These are phyloP conservation scores for Cheilosia variabilis DNA, from an alignment of 2,888 invertebrate species.

Conservation along the genomic window DNA sequence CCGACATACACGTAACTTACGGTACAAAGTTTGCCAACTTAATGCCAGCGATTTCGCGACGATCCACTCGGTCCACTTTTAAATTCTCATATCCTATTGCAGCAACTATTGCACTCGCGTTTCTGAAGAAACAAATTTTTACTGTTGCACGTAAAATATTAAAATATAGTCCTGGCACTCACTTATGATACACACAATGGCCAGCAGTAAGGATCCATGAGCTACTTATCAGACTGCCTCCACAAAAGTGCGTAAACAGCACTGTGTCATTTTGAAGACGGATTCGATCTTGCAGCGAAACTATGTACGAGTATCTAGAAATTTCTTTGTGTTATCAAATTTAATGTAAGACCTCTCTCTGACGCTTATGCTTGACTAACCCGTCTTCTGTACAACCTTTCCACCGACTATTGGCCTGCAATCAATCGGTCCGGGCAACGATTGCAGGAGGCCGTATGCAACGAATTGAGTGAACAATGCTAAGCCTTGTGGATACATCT, in stretches of 20 bases:
- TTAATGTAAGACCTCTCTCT: not conserved
- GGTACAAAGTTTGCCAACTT: constrained; percentile 80
- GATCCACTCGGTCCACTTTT: constrained; percentile 74
- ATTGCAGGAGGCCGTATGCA: constrained; percentile 30
- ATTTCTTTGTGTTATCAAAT: constrained; percentile 62
- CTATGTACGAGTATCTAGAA: constrained; percentile 81
- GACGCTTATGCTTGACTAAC: constrained; percentile 30
- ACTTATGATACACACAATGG: constrained; percentile 82
- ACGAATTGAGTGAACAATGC: constrained; percentile 45
- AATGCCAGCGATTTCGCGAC: constrained; percentile 77
- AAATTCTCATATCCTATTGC: constrained; percentile 80
- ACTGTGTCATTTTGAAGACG: constrained; percentile 12
- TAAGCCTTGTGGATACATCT: constrained; percentile 57
- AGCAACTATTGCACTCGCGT: constrained; percentile 77
- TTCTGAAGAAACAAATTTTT: constrained; percentile 76
- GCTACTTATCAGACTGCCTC: constrained; percentile 80
- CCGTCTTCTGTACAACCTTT: constrained; percentile 76
- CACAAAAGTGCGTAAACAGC: constrained; percentile 81
- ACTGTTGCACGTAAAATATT: not conserved
- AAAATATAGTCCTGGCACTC: constrained; percentile 40
- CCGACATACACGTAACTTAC: constrained; percentile 77
- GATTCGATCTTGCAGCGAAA: constrained; percentile 80
- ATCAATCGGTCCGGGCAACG: constrained; percentile 75
- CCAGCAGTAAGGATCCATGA: constrained; percentile 82
- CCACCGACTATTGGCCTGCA: constrained; percentile 81